phyloP scores from a whole-genome alignment of 2,797 vertebrate genomes.

The Chrysolophus pictus region DNA sequence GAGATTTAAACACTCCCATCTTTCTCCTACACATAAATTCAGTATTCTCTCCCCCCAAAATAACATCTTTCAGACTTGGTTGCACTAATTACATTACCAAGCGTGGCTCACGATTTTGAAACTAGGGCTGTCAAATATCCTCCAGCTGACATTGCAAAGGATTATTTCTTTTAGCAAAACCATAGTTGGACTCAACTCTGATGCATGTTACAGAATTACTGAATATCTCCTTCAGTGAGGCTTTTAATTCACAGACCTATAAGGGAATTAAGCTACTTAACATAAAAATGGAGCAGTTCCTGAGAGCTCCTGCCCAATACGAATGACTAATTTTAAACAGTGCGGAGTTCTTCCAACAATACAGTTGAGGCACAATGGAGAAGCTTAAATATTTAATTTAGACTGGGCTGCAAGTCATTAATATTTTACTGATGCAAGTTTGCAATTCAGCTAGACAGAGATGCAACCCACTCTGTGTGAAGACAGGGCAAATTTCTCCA shows the following conservation, averaged over 20 bases:
- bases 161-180: background rate
- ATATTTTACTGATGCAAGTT: conserved; percentile 59
- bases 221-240: background rate
- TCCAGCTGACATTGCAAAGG: background rate
- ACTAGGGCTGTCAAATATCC: background rate
- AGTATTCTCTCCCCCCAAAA: background rate
- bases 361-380: background rate
- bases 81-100: background rate
- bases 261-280: conserved; percentile 8
- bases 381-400: conserved; percentile 65
- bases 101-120: background rate
- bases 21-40: background rate
- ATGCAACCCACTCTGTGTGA: background rate
- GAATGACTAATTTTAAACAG: conserved; percentile 6
- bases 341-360: background rate
- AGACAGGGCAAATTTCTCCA: background rate
- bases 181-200: background rate
- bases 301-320: background rate
- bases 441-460: conserved; percentile 46
- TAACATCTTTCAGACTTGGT: background rate
- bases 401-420: conserved; percentile 30
- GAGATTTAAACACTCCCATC: background rate
- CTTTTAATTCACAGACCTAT: background rate
- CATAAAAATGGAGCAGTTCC: background rate
- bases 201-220: background rate